Evolutionary conservation across 1,140 invertebrate species (phyloP).

Genomic region (Spodoptera frugiperda): DNA sequence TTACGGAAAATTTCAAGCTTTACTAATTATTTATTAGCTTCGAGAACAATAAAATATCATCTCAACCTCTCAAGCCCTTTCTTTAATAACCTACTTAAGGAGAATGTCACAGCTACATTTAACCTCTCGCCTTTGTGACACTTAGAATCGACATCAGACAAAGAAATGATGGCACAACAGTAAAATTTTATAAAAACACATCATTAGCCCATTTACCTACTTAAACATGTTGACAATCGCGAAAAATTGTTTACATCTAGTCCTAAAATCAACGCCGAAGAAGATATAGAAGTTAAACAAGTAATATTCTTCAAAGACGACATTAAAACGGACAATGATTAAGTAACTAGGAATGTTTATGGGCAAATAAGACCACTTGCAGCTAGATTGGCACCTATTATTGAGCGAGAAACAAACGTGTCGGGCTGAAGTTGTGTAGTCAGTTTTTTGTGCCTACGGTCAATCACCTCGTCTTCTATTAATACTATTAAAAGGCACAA

Average conservation of each 20-base stretch:
- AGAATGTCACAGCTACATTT: background rate
- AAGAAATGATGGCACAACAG: conserved; percentile 44
- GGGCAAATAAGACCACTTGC: conserved; percentile 36
- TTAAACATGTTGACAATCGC: background rate
- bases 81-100: background rate
- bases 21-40: too few relatives aligned
- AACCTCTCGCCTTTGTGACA: conserved; percentile 19
- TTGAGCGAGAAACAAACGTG: conserved; percentile 32
- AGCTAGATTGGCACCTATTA: conserved; percentile 42
- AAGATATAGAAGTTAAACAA: background rate
- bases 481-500: conserved; percentile 35
- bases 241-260: background rate
- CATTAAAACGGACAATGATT: conserved; percentile 36
- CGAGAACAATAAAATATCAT: background rate
- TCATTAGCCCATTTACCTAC: conserved; percentile 45
- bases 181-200: conserved; percentile 36
- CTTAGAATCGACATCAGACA: conserved; percentile 8
- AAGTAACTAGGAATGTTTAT: conserved; percentile 37
- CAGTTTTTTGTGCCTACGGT: conserved; percentile 45
- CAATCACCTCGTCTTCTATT: conserved; percentile 33
- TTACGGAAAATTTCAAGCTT: background rate
- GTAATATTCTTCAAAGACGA: conserved; percentile 1
- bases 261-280: background rate
- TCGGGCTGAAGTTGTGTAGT: conserved; percentile 18
- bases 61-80: background rate